Percentiles rank a stretch among this genome's conserved stretches.
phyloP scores from a whole-genome alignment of 2,888 invertebrate species.

The Stegophylla sp. region DNA sequence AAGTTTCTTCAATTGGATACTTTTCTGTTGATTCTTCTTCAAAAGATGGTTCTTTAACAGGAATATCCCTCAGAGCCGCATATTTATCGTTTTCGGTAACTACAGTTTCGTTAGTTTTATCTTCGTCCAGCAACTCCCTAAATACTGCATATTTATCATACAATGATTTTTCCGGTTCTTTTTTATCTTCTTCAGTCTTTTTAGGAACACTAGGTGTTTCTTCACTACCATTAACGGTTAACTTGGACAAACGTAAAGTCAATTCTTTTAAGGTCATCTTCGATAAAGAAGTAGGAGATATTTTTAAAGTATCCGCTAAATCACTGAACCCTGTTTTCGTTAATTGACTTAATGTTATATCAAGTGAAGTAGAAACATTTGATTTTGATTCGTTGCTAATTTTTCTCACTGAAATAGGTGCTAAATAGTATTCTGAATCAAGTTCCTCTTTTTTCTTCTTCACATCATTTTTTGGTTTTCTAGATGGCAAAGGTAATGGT shows the following conservation, averaged over 20 bases:
- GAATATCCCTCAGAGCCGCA: conserved; percentile 77
- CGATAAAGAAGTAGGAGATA: conserved; percentile 79
- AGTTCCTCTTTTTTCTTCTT: conserved; percentile 54
- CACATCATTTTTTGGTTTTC: conserved; percentile 67
- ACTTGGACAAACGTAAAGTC: conserved; percentile 76
- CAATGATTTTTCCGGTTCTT: conserved; percentile 63
- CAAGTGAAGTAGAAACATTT: conserved; percentile 66
- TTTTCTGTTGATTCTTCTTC: conserved; percentile 41
- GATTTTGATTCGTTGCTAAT: conserved; percentile 37
- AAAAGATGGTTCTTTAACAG: conserved; percentile 60
- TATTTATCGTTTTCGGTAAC: conserved; percentile 72
- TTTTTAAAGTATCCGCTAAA: conserved; percentile 76
- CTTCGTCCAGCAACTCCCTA: conserved; percentile 75
- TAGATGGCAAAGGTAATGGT: conserved; percentile 71
- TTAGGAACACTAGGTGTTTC: conserved; percentile 64
- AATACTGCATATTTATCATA: conserved; percentile 87
- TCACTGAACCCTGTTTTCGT: conserved; percentile 83
- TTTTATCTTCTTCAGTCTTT: conserved; percentile 67
- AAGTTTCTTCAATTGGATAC: neutral
- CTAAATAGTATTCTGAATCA: conserved; percentile 68
- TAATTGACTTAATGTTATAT: conserved; percentile 83
- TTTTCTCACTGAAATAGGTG: conserved; percentile 69
- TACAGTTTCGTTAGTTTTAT: conserved; percentile 66
- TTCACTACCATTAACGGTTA: conserved; percentile 67
- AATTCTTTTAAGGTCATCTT: conserved; percentile 87